A percentile compares a stretch with the other conserved stretches of the same genome.
Conservation (phyloP, 2,113 vertebrate species). For the Lamprologus ornatipinnis region DNA sequence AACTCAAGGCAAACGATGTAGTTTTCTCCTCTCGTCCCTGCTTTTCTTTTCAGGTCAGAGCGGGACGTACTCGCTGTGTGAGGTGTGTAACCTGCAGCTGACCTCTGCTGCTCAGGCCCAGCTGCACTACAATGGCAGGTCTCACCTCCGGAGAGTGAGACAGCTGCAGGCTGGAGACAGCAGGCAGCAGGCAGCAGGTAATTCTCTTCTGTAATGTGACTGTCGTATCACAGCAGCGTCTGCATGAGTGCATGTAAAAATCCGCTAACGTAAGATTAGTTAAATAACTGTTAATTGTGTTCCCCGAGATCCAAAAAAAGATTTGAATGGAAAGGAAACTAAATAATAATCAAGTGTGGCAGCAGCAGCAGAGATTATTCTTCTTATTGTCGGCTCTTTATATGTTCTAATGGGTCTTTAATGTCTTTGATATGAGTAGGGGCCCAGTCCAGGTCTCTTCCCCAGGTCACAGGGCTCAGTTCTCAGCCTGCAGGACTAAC, state of each 20-base stretch:
- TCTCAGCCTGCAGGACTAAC: constrained; percentile 20
- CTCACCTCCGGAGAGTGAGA: constrained; percentile 88
- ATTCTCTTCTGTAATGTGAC: background rate
- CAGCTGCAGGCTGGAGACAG: constrained; percentile 62
- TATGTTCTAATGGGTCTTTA: background rate
- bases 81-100: constrained; percentile 94
- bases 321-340: background rate
- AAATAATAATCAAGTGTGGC: background rate
- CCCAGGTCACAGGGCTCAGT: background rate
- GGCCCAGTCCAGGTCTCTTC: constrained; percentile 4
- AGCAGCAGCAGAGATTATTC: background rate
- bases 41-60: constrained; percentile 14
- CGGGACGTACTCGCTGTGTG: constrained; percentile 83
- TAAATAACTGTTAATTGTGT: background rate
- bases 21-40: background rate
- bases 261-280: background rate
- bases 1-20: background rate
- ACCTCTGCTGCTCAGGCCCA: constrained; percentile 89
- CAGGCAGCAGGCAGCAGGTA: constrained; percentile 26
- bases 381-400: background rate
- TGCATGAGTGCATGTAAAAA: background rate
- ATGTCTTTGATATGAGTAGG: constrained; percentile 11
- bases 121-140: constrained; percentile 91
- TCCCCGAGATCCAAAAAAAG: background rate
- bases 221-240: background rate